Evolutionary conservation across 30 jellyfish, hydroid and myxozoan species (phyloP).

Genomic region (Hydractinia symbiolongicarpus): DNA sequence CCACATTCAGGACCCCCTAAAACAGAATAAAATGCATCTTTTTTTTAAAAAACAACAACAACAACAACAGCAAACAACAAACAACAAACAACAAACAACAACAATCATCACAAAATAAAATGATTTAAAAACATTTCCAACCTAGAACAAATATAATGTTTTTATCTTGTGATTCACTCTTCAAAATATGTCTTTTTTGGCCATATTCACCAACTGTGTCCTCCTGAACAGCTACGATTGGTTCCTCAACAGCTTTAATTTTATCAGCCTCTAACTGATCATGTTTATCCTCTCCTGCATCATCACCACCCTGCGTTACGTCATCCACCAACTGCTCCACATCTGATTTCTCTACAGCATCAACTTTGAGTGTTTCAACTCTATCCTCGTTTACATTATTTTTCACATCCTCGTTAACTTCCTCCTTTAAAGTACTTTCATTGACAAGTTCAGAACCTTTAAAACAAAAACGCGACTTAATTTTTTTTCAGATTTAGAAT

Average conservation of each 20-base stretch:
- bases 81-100: background rate
- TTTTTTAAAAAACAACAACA: background rate
- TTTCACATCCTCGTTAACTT: background rate
- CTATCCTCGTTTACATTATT: background rate
- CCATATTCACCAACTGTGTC: slow-evolving; percentile 55
- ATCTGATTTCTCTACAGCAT: slow-evolving; percentile 18
- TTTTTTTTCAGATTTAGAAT: too few species aligned
- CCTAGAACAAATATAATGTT: slow-evolving; percentile 69
- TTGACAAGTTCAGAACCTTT: background rate
- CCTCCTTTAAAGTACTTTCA: background rate
- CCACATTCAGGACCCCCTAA: slow-evolving; percentile 95
- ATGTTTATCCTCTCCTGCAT: background rate
- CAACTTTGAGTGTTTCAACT: background rate
- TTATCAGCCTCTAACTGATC: background rate
- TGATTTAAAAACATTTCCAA: slow-evolving; percentile 3
- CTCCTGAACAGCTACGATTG: slow-evolving; percentile 31
- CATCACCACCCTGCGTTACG: background rate
- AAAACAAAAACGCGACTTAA: too few species aligned
- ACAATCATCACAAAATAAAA: background rate
- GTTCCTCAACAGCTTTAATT: slow-evolving; percentile 39
- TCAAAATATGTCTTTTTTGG: slow-evolving; percentile 38
- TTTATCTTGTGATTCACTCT: slow-evolving; percentile 43
- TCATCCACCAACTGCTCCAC: slow-evolving; percentile 21
- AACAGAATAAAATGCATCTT: background rate
- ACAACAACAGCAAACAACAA: background rate